phyloP scores from a whole-genome alignment of 1,140 invertebrate species.

The Micrasema minimum region DNA sequence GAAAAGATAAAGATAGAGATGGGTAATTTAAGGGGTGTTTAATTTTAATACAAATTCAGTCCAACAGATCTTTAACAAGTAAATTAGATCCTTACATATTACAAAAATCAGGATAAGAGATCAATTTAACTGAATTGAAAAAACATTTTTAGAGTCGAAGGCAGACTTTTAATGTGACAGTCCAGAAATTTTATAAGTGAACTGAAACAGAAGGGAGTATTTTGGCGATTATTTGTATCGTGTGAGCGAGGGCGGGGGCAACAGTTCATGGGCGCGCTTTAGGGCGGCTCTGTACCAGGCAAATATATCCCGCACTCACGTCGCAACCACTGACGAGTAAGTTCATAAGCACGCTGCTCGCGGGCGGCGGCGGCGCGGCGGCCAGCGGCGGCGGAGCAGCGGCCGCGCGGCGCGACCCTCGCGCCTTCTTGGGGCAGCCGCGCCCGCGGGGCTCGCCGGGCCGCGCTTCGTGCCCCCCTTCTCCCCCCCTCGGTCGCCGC shows the following conservation, averaged over 20 bases:
- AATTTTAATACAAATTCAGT: too few species aligned
- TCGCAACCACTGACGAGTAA: constrained; percentile 91
- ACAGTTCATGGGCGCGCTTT: constrained; percentile 57
- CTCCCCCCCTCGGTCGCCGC: constrained; percentile 56
- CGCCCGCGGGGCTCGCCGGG: constrained; percentile 26
- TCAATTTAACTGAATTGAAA: too few species aligned
- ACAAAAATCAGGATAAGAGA: too few species aligned
- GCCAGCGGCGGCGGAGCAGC: constrained; percentile 57
- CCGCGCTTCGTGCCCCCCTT: constrained; percentile 30
- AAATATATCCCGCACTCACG: constrained; percentile 89
- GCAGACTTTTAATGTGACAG: not conserved
- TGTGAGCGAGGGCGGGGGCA: not conserved
- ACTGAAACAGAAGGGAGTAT: not conserved
- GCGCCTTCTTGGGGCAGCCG: constrained; percentile 53
- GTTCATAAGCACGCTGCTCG: constrained; percentile 88
- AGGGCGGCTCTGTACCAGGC: constrained; percentile 76
- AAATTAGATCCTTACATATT: too few species aligned
- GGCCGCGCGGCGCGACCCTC: constrained; percentile 46
- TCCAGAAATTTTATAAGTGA: not conserved
- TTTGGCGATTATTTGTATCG: not conserved
- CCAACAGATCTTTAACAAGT: too few species aligned
- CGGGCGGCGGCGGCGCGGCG: constrained; percentile 62
- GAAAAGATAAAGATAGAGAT: too few species aligned
- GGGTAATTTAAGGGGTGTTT: too few species aligned
- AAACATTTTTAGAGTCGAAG: not conserved